Base-by-base conservation (phyloP, 1,140 invertebrate genomes). In the Hypothenemus hampei region DNA sequence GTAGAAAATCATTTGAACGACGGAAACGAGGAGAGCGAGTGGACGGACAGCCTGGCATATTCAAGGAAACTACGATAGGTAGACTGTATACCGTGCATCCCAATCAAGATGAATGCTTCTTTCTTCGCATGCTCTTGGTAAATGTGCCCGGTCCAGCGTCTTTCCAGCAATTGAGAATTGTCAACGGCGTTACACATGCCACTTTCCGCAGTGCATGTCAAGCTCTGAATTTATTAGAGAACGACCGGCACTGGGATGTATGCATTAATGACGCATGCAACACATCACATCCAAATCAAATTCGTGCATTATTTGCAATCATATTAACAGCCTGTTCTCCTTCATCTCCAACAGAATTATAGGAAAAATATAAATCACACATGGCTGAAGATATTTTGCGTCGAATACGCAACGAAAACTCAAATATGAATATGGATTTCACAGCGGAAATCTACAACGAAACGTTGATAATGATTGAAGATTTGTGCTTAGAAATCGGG, bases 261-360 rank as follows among this genome's bases (percentile, higher is more conserved):
- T 56, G 65, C 21, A 43, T 74, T 59, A 8, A 57, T 35, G 67
- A 68, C 40, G 24, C 55, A 39, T 50, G 56, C 7, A 62, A 54
- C 51, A 46, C 64, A 48, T 43, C 61, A 54, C 40, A 31, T 62
- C 66, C 69, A 61, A 50, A 65, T 15, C 65, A 75, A 66, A 69
- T 78, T 49, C 66, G 69, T 31, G 63, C 62, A 58, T 68, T 73
- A 62, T 74, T 76, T 64, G 66, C 66, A 23, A 71, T 72, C 52
- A 62, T 48, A 52, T 62, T 58, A 20, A 29, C 56, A 10, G 54
- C 56, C 41, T 61, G 50, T 39, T 58, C 54, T 47, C 57, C 57
- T 46, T 58, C 57, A 10, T 44, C 55, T 22, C 43, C 60, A 52
- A 18, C 16, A 45, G 19, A 52, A 5, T 23, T 63, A 20, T 66